phyloP scores from a whole-genome alignment of 2,113 vertebrate species.

The Mobula hypostoma region DNA sequence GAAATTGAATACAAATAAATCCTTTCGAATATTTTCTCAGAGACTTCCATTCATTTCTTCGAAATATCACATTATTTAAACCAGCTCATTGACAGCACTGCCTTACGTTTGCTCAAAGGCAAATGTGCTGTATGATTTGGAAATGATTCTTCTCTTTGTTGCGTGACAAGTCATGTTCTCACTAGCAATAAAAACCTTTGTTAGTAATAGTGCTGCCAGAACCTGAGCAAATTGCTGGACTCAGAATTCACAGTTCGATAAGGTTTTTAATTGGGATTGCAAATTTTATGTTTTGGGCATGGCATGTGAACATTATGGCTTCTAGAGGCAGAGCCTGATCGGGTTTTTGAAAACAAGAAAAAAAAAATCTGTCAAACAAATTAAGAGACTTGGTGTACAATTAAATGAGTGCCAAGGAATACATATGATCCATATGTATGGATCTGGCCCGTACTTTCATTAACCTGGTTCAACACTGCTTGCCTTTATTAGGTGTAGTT shows the following conservation, averaged over 20 bases:
- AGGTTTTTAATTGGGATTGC: conserved; percentile 18
- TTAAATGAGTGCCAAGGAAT: too few relatives aligned
- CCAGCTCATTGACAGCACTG: background rate
- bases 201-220: background rate
- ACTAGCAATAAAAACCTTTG: background rate
- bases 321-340: background rate
- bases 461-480: too few relatives aligned
- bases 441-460: too few relatives aligned
- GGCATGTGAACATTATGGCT: background rate
- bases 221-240: background rate
- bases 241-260: conserved; percentile 8
- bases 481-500: too few relatives aligned
- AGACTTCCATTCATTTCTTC: conserved; percentile 8
- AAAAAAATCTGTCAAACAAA: too few relatives aligned
- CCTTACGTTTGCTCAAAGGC: conserved; percentile 11
- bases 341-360: background rate
- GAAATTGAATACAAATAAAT: conserved; percentile 35
- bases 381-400: too few relatives aligned
- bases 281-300: background rate
- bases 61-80: conserved; percentile 27
- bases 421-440: too few relatives aligned
- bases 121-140: conserved; percentile 24
- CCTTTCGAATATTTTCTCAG: conserved; percentile 19
- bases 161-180: conserved; percentile 6
- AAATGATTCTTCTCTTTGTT: conserved; percentile 20